Evolutionary conservation across 2,113 vertebrate genomes (phyloP), one percentile per base, ranked within the genome.

Genomic region (Nestor notabilis): DNA sequence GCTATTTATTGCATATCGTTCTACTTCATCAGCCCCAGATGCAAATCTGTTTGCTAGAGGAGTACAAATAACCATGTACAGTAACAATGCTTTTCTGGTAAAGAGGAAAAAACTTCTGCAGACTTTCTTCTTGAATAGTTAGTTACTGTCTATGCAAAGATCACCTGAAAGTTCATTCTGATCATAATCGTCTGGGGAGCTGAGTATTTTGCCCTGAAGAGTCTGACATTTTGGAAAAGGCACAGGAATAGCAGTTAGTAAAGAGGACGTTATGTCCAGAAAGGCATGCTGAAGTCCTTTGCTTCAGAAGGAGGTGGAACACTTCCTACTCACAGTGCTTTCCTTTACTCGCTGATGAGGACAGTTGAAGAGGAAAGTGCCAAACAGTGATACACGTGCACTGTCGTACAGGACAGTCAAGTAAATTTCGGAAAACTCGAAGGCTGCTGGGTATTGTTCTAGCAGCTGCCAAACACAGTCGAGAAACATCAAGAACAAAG

Each of bases 391-490:
- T 89, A 99, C 97, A 91, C 99, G 98, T 80, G 99, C 98, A 46
- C 99, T 99, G 97, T 99, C 99, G 5, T 98, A 97, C 94, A 99
- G 89, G 29, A 99, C 97, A 0, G 98, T 99, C 96, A 99, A 94
- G 96, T 99, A 99, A n/a, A 98, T 91, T 86, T 99, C 99, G 0
- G 99, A 99, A 94, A 99, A 99, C 97, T 99, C 99, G 1, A 99
- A 99, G 35, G 99, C 99, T 28, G 99, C 98, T 25, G 99, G 99
- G 95, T 99, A 99, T 52, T 99, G 99, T 23, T 99, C 99, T 39
- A 99, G 98, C 83, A 99, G 98, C 97, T 99, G 99, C 99, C 99
- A 99, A 21, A 99, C 98, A 28, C 99, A 99, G 97, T 99, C 99
- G 95, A 99, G 97, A 97, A 99, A 99, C 58, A 99, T 98, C 96